Evolutionary conservation across 2,113 vertebrate genomes (phyloP).

Genomic region (Genyomyrus donnyi): DNA sequence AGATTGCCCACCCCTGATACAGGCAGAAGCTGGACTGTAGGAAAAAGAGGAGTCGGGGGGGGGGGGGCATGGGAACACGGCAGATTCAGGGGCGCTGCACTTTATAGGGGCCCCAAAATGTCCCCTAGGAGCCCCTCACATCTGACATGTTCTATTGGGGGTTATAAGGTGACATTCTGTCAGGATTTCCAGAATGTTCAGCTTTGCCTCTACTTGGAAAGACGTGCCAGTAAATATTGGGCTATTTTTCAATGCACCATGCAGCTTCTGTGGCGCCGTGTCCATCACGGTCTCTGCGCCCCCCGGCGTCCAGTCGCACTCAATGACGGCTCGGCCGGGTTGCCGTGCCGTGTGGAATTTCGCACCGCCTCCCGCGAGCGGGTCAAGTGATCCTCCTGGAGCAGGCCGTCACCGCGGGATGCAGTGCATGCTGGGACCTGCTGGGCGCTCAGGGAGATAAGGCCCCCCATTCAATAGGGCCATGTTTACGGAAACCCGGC

Average conservation of each 20-base stretch:
- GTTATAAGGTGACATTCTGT: not conserved
- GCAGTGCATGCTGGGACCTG: conserved; percentile 36
- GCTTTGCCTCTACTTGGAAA: not conserved
- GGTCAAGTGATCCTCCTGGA: conserved; percentile 30
- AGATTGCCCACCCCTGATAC: not conserved
- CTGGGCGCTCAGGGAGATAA: not conserved
- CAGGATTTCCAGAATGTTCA: not conserved
- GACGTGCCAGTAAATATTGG: not conserved
- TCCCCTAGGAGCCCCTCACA: not conserved
- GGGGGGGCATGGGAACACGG: not conserved
- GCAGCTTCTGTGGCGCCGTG: conserved; percentile 28
- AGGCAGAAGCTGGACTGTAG: not conserved
- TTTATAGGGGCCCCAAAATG: not conserved
- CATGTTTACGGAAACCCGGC: not conserved
- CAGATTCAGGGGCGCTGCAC: not conserved
- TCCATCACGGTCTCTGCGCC: not conserved
- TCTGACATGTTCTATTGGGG: not conserved
- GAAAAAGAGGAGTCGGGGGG: not conserved
- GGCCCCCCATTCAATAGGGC: not conserved
- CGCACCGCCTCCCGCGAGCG: conserved; percentile 43
- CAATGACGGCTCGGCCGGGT: conserved; percentile 54
- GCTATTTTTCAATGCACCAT: not conserved
- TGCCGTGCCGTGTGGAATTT: conserved; percentile 61
- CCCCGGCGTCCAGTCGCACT: conserved; percentile 36
- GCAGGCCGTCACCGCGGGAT: conserved; percentile 40